phyloP scores from a whole-genome alignment of 2,888 invertebrate species.

The Bombyx huttoni region DNA sequence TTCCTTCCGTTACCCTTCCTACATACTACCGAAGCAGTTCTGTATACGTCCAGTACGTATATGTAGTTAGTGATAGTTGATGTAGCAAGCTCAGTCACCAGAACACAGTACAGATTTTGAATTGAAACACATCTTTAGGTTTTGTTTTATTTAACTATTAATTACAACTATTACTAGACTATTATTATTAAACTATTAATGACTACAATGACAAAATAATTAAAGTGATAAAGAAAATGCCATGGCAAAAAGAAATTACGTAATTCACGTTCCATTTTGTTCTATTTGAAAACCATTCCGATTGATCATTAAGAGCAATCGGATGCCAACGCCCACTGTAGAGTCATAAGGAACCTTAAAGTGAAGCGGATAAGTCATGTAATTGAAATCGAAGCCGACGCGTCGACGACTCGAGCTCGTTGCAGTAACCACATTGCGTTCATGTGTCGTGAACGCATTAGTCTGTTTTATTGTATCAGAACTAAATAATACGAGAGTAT shows the following conservation, averaged over 20 bases:
- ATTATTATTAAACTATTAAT: too few species aligned
- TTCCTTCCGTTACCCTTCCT: too few species aligned
- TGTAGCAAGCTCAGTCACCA: too few species aligned
- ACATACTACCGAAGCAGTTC: too few species aligned
- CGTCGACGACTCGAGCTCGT: neutral
- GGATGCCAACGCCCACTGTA: conserved; percentile 13
- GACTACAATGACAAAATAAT: neutral
- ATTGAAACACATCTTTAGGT: too few species aligned
- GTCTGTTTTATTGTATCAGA: neutral
- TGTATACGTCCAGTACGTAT: too few species aligned
- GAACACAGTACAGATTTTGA: too few species aligned
- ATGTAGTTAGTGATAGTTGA: too few species aligned
- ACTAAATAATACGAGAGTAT: neutral
- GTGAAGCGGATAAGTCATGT: conserved; percentile 6
- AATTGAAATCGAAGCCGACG: conserved; percentile 1
- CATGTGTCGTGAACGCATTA: neutral
- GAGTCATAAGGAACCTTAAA: conserved; percentile 10
- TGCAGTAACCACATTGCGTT: neutral
- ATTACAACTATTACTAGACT: too few species aligned
- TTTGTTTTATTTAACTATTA: too few species aligned
- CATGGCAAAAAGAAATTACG: neutral
- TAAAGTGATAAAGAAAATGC: neutral
- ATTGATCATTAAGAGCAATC: conserved; percentile 12
- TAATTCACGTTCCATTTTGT: conserved; percentile 3
- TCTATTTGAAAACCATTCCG: neutral